Percentiles rank a stretch among this genome's conserved stretches.
phyloP scores from a whole-genome alignment of 2,888 invertebrate genomes.

The Lissocephala sabroskyi region DNA sequence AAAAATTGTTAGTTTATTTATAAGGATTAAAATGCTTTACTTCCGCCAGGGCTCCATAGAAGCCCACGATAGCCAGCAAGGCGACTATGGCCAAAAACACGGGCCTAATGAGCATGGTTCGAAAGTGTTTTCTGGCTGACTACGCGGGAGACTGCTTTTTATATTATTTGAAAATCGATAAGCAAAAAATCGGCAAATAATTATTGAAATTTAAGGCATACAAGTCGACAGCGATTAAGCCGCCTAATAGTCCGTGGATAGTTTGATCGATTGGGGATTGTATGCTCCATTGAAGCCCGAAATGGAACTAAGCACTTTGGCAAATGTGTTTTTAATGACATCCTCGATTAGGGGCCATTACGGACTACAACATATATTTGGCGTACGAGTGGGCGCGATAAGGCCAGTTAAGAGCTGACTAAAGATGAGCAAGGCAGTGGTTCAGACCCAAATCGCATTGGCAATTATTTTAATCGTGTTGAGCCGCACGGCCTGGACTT shows the following conservation, averaged over 20 bases:
- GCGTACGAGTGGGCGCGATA: no score
- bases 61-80: conserved; percentile 27
- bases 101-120: no score
- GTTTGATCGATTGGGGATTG: conserved; percentile 27
- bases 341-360: neutral
- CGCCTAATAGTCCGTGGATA: no score
- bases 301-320: conserved; percentile 7
- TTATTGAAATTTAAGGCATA: conserved; percentile 22
- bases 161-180: no score
- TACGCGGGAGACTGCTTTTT: no score
- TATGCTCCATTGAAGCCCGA: conserved; percentile 38
- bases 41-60: conserved; percentile 36
- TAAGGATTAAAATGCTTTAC: conserved; percentile 30
- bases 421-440: conserved; percentile 37
- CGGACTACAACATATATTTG: no score
- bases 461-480: conserved; percentile 28
- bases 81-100: conserved; percentile 32
- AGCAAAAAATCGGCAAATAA: no score
- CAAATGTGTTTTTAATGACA: neutral
- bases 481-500: conserved; percentile 33
- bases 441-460: conserved; percentile 19
- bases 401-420: neutral
- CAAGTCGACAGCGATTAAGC: no score
- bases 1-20: no score
- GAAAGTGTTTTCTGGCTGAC: no score